Evolutionary conservation across 1,140 invertebrate species (phyloP), one percentile per base, ranked within the genome.

Genomic region (Pogonus chalceus): DNA sequence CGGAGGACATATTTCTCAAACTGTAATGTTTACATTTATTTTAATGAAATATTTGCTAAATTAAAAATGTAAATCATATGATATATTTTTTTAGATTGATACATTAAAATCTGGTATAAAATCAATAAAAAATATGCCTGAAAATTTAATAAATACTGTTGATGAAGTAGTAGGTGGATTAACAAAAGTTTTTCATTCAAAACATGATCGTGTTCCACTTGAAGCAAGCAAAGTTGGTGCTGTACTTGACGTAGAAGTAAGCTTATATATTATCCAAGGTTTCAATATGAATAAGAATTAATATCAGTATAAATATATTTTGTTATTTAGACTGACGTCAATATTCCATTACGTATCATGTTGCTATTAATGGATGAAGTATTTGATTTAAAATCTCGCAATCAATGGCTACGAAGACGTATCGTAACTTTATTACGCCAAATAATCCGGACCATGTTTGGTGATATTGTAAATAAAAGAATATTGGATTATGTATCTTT

Each of bases 401-500:
- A 92, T 71, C 88, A 91, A 61, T 96, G 92, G 91, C 74, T 95
- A 20, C 69, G 91, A 47, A 72, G 90, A 51, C 76, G 87, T 51
- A 85, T 95, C 60, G 83, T 92, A 2, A 83, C 86, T 0, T 70
- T 93, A 35, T 65, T 93, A 18, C 72, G 88, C 12, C 87, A 92
- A 69, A 80, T 83, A 18, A 82, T 92, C 55, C 80, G 88, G 43
- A 85, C 86, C 12, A 87, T 88, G 76, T 84, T 88, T 67, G 88
- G 89, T 14, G 87, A 91, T 63, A 88, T 88, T 60, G 85, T 92
- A 18, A 93, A 92, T 71, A 75, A 89, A 62, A 84, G 90, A 70
- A 95, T 98, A 58, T 76, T 95, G 16, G 92, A 96, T 62, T 87
- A 90, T 65, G 92, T 96, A 3, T 86, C 90, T n/a, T 81, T 82